phyloP scores from a whole-genome alignment of 1,140 invertebrate genomes.

The Drosophila arawakana region DNA sequence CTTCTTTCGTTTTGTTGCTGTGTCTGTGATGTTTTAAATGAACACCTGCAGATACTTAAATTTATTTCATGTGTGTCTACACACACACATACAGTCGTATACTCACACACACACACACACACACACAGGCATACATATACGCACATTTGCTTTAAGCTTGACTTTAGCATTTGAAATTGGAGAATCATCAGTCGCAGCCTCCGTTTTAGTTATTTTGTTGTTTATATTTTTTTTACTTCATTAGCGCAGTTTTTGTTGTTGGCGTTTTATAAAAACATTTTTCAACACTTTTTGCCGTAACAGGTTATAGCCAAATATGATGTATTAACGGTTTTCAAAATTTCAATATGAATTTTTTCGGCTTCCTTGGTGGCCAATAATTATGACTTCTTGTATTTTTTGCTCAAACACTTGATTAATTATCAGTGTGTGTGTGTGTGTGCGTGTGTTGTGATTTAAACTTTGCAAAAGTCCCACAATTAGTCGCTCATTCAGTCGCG shows the following conservation, averaged over 20 bases:
- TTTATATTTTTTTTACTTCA: constrained; percentile 63
- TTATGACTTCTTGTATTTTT: constrained; percentile 29
- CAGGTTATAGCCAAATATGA: constrained; percentile 39
- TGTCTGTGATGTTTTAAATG: constrained; percentile 81
- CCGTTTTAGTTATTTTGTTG: constrained; percentile 39
- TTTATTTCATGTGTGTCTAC: constrained; percentile 68
- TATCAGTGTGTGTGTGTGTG: constrained; percentile 2
- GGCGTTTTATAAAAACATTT: constrained; percentile 33
- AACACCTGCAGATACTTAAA: constrained; percentile 84
- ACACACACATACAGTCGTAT: constrained; percentile 26
- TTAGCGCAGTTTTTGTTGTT: constrained; percentile 69
- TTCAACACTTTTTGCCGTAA: constrained; percentile 29
- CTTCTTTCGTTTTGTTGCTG: constrained; percentile 67
- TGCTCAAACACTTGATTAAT: constrained; percentile 51
- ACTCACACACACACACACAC: background rate
- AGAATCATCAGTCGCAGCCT: constrained; percentile 71
- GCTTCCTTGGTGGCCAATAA: constrained; percentile 48
- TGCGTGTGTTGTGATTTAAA: background rate
- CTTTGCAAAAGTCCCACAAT: constrained; percentile 20
- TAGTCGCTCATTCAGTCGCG: constrained; percentile 29
- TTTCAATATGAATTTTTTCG: constrained; percentile 32
- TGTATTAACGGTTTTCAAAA: constrained; percentile 28
- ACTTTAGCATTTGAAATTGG: constrained; percentile 78
- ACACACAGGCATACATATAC: background rate
- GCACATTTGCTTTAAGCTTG: constrained; percentile 59